These are phyloP conservation scores for Diachasmimorpha longicaudata DNA, from an alignment of 1,140 invertebrate species.

Conservation along the genomic window DNA sequence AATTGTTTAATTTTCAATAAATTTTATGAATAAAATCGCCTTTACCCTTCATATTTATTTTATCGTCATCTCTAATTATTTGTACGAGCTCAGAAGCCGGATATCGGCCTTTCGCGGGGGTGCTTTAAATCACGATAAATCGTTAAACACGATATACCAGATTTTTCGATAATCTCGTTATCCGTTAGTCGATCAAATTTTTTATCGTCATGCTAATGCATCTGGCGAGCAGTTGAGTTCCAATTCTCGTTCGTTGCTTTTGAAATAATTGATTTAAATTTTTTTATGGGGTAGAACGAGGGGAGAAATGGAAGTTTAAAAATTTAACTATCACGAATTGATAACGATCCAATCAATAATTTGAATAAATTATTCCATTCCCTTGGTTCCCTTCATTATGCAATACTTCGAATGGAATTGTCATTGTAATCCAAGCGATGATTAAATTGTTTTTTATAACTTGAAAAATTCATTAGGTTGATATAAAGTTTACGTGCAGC, in stretches of 20 bases:
- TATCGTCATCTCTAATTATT: not conserved
- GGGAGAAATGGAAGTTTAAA: not conserved
- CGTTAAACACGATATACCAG: not conserved
- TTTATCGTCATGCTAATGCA: not conserved
- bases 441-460: not conserved
- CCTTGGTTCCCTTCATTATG: not conserved
- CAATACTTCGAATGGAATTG: not conserved
- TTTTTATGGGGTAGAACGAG: not conserved
- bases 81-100: not conserved
- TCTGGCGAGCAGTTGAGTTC: not conserved
- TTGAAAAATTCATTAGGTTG: not conserved
- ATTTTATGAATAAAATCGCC: conserved; percentile 7
- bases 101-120: not conserved
- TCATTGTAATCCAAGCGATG: not conserved
- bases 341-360: too few relatives aligned
- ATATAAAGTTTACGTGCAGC: not conserved
- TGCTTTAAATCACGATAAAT: not conserved
- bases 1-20: not conserved
- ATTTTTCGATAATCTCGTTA: not conserved
- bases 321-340: too few relatives aligned
- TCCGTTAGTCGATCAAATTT: not conserved
- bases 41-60: not conserved
- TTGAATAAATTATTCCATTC: not conserved
- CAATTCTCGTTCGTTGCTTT: not conserved
- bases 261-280: not conserved